Evolutionary conservation across 2,888 invertebrate genomes (phyloP).

Genomic region (Trichogramma dendrolimi): DNA sequence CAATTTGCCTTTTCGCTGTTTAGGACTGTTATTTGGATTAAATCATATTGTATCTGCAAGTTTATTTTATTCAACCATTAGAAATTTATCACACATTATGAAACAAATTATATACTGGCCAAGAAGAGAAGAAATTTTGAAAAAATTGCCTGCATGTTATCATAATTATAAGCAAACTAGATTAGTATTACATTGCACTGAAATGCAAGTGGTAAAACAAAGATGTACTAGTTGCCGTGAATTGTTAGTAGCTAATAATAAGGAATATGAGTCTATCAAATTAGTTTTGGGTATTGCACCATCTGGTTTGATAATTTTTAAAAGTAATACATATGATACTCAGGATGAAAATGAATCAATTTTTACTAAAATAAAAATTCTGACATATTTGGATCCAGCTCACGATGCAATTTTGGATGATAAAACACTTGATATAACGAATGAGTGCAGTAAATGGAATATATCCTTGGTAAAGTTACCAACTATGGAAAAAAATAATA

Average conservation of each 20-base stretch:
- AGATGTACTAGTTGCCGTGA: conserved; percentile 14
- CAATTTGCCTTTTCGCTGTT: conserved; percentile 21
- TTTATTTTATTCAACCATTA: conserved; percentile 10
- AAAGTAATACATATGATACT: conserved; percentile 12
- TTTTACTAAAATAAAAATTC: conserved; percentile 14
- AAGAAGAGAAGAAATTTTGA: conserved; percentile 17
- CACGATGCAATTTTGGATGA: conserved; percentile 23
- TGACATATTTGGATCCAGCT: conserved; percentile 11
- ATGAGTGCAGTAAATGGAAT: conserved; percentile 15
- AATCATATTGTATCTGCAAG: not conserved
- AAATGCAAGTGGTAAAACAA: conserved; percentile 17
- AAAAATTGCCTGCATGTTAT: conserved; percentile 14
- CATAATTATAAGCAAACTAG: conserved; percentile 20
- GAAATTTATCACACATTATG: conserved; percentile 10
- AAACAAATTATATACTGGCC: conserved; percentile 19
- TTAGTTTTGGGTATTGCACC: conserved; percentile 21
- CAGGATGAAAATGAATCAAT: not conserved
- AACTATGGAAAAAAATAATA: conserved; percentile 6
- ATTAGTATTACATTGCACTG: conserved; percentile 16
- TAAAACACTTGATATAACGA: conserved; percentile 16
- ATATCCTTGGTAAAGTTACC: conserved; percentile 16
- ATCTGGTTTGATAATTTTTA: conserved; percentile 22
- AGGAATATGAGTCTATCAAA: conserved; percentile 5
- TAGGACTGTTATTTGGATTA: conserved; percentile 17
- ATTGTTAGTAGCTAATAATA: not conserved